These are phyloP conservation scores for Siderastrea radians DNA, from an alignment of 92 coral and sea anemone genomes.

Conservation along the genomic window DNA sequence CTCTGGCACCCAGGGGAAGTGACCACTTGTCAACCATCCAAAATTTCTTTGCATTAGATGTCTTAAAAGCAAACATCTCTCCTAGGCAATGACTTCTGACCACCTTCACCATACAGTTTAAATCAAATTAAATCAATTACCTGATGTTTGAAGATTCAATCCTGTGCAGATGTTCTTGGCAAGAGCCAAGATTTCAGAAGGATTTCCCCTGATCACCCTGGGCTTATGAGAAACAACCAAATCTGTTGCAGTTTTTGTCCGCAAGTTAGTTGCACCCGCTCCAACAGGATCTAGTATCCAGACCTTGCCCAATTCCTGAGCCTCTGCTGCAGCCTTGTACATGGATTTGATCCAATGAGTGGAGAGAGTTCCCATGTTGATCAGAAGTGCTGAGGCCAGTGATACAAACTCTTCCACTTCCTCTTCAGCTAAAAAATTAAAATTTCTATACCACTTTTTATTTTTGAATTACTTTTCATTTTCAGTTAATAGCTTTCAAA, in stretches of 20 bases:
- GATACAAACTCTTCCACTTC: conserved; percentile 65
- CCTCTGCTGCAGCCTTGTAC: conserved; percentile 69
- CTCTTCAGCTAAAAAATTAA: conserved; percentile 48
- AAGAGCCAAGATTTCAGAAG: conserved; percentile 65
- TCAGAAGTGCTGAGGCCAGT: conserved; percentile 51
- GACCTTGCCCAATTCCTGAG: conserved; percentile 49
- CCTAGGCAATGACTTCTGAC: too few species aligned
- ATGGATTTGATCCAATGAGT: conserved; percentile 58
- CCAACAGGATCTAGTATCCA: conserved; percentile 71
- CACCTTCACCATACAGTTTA: too few species aligned
- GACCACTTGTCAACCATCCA: background rate
- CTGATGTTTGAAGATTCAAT: conserved; percentile 29
- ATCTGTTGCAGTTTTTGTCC: conserved; percentile 56
- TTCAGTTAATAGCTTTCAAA: background rate
- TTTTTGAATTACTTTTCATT: background rate
- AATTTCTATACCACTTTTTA: background rate
- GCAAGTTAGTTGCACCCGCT: conserved; percentile 55
- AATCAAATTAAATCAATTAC: background rate
- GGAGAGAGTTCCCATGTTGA: conserved; percentile 71
- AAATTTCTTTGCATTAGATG: background rate
- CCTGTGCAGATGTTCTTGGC: conserved; percentile 37
- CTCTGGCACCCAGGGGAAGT: background rate
- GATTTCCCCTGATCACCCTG: conserved; percentile 65
- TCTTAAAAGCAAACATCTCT: background rate
- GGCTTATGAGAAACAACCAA: conserved; percentile 55